Evolutionary conservation across 2,797 vertebrate species (phyloP), one percentile per base, ranked within the genome.

Genomic region (Champsocephalus esox): DNA sequence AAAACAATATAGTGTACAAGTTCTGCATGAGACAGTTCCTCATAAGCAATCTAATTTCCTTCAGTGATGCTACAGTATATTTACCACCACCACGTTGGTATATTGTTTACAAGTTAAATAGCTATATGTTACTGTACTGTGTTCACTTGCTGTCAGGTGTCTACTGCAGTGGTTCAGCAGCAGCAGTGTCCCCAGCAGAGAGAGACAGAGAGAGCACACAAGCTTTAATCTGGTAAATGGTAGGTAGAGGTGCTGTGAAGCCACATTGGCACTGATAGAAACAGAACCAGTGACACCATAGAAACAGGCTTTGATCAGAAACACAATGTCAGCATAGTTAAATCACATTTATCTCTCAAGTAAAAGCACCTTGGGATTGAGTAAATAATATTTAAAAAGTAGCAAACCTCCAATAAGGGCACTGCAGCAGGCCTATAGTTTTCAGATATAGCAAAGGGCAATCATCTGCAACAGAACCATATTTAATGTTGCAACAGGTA

Each of bases 261-360:
- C 67, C 63, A 71, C 75, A 66, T 34, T 69, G 49, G 34, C 28
- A 72, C 17, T 13, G 16, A 3, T 41, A 21, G 43, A 34, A 76
- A 79, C n/a, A 69, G 45, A 66, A 68, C 54, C 63, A 73, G 32
- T 60, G 52, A 77, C 73, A 80, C 61, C 79, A 73, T 83, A 82
- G 77, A 52, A 67, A 68, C 55, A 78, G 70, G 24, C 62, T 79
- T 46, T 68, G 63, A 79, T 84, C 59, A 77, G 21, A 84, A 74
- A 82, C 66, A 78, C 61, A 46, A 21, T 80, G 82, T 93, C 86
- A 93, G 81, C 75, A 60, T 6, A 43, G 70, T 75, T 84, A 17
- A 85, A 61, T 71, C 64, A 79, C 65, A 86, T 80, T 77, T 32
- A 81, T 67, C 62, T 63, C n/a, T 52, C 38, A 49, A 55, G 41